These are phyloP conservation scores for Hyles vespertilio DNA, from an alignment of 1,140 invertebrate species.

Conservation along the genomic window DNA sequence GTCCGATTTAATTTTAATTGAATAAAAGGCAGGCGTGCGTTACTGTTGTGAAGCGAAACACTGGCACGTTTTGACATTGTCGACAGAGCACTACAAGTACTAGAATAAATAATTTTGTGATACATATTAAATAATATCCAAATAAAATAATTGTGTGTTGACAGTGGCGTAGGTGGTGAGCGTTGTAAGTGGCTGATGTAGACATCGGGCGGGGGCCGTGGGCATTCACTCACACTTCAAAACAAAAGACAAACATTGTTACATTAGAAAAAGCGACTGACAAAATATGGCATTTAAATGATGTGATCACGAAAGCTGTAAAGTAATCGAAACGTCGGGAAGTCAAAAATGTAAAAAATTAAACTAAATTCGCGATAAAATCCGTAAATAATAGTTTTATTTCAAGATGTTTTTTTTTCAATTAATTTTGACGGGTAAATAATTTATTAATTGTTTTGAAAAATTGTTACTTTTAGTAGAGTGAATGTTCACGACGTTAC, in stretches of 20 bases:
- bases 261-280: no score
- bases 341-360: no score
- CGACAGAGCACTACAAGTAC: constrained; percentile 38
- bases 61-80: constrained; percentile 36
- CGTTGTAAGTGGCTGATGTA: constrained; percentile 12
- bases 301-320: no score
- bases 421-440: no score
- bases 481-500: constrained; percentile 1
- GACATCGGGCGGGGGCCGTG: constrained; percentile 2
- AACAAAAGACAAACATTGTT: no score
- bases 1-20: not conserved
- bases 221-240: constrained; percentile 1
- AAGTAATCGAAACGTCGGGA: no score
- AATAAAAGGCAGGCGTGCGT: constrained; percentile 9
- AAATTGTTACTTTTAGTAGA: not conserved
- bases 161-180: constrained; percentile 33
- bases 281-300: no score
- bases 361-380: no score
- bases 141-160: constrained; percentile 46
- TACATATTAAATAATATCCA: constrained; percentile 49
- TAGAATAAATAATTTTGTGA: constrained; percentile 55
- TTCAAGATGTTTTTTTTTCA: no score
- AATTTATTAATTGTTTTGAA: no score
- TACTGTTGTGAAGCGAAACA: constrained; percentile 41
- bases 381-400: no score